Evolutionary conservation across 2,113 vertebrate species (phyloP).

Genomic region (Gorilla gorilla): DNA sequence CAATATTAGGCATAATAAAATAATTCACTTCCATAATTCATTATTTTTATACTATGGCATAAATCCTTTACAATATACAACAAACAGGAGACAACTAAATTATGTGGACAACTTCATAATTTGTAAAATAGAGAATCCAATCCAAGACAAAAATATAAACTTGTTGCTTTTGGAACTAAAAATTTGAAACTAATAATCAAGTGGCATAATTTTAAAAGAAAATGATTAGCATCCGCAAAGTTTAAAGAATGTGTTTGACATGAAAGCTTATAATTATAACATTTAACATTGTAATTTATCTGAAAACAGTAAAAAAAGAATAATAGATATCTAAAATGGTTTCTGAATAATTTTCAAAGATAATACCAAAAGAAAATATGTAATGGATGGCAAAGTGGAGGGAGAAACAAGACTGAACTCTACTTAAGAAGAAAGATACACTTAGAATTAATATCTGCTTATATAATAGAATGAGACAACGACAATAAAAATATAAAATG

Average conservation of each 20-base stretch:
- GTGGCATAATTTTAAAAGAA: background rate
- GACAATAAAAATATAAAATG: background rate
- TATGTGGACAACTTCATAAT: background rate
- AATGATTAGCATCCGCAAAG: background rate
- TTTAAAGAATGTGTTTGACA: background rate
- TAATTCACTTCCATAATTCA: background rate
- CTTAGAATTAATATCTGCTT: background rate
- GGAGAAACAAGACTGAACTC: background rate
- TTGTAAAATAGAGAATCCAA: background rate
- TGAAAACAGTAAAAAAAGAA: background rate
- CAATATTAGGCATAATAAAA: background rate
- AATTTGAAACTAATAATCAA: conserved; percentile 7
- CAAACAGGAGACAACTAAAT: background rate
- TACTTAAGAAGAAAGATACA: background rate
- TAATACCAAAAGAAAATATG: background rate
- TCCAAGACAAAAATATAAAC: background rate
- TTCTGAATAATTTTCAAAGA: conserved; percentile 32
- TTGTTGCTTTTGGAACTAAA: background rate
- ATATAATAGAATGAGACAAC: background rate
- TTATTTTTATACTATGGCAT: background rate
- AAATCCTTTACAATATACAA: background rate
- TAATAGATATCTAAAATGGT: background rate
- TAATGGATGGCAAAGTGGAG: background rate
- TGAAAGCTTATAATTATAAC: background rate
- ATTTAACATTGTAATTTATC: background rate